Evolutionary conservation across 2,113 vertebrate species (phyloP).

Genomic region (Cariama cristata): DNA sequence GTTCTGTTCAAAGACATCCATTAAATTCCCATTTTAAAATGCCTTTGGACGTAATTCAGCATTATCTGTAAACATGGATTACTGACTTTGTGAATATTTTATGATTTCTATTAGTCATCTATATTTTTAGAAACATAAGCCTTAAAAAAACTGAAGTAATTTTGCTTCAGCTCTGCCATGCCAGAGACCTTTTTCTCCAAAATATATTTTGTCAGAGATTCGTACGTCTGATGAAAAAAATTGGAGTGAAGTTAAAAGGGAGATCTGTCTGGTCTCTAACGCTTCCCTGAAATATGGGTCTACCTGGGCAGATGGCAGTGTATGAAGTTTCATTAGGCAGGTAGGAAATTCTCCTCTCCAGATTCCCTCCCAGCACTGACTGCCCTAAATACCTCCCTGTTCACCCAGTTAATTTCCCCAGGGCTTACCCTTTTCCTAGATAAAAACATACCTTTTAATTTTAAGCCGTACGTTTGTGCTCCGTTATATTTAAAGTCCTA

Average conservation of each 20-base stretch:
- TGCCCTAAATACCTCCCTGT: not conserved
- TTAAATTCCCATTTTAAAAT: not conserved
- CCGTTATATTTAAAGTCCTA: not conserved
- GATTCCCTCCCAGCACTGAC: not conserved
- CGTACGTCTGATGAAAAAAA: not conserved
- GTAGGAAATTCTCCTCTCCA: not conserved
- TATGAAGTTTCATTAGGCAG: not conserved
- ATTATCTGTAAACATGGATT: conserved; percentile 27
- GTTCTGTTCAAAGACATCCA: not conserved
- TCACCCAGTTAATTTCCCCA: not conserved
- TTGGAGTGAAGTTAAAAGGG: not conserved
- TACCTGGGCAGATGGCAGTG: not conserved
- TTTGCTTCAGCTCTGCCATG: conserved; percentile 42
- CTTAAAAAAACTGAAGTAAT: conserved; percentile 72
- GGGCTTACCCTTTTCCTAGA: not conserved
- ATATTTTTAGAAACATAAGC: conserved; percentile 67
- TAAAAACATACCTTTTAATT: not conserved
- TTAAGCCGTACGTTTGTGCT: not conserved
- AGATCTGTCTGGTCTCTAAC: not conserved
- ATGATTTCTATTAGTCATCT: conserved; percentile 61
- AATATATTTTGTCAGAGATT: not conserved
- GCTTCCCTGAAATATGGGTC: not conserved
- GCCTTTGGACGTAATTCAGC: conserved; percentile 19
- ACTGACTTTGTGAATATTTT: conserved; percentile 73
- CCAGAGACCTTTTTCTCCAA: not conserved